Conservation (phyloP, 1,140 invertebrate genomes). For the Tetraneura akinire region DNA sequence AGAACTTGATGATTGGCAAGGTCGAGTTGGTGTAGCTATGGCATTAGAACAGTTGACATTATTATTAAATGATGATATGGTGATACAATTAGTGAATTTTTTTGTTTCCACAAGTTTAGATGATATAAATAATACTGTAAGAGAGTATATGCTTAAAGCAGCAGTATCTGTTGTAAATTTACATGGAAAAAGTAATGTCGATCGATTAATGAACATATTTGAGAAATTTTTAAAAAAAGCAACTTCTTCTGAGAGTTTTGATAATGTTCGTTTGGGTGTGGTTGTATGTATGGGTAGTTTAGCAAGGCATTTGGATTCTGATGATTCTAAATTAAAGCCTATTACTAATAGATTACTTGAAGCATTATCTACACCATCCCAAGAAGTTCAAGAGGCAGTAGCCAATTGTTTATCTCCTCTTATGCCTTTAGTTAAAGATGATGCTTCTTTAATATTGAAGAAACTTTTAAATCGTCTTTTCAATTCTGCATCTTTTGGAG, state of each 20-base stretch:
- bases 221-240: slow-evolving; percentile 88
- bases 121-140: slow-evolving; percentile 80
- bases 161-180: slow-evolving; percentile 87
- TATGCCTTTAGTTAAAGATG: slow-evolving; percentile 87
- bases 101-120: slow-evolving; percentile 85
- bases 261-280: slow-evolving; percentile 91
- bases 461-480: slow-evolving; percentile 85
- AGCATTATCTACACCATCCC: slow-evolving; percentile 92
- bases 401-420: slow-evolving; percentile 93
- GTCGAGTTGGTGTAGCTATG: slow-evolving; percentile 82
- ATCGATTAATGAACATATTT: slow-evolving; percentile 81
- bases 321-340: slow-evolving; percentile 84
- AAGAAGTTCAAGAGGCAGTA: slow-evolving; percentile 96
- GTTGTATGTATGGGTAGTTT: slow-evolving; percentile 96
- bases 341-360: slow-evolving; percentile 89
- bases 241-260: slow-evolving; percentile 83
- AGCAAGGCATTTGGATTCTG: slow-evolving; percentile 90
- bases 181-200: slow-evolving; percentile 83
- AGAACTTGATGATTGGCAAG: slow-evolving; percentile 84
- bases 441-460: slow-evolving; percentile 84
- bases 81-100: slow-evolving; percentile 74
- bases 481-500: slow-evolving; percentile 95
- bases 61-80: slow-evolving; percentile 68
- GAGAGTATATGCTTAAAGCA: slow-evolving; percentile 88
- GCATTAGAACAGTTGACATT: slow-evolving; percentile 75